These are phyloP conservation scores for Fregata magnificens DNA, from an alignment of 2,113 vertebrate genomes.

Conservation along the genomic window DNA sequence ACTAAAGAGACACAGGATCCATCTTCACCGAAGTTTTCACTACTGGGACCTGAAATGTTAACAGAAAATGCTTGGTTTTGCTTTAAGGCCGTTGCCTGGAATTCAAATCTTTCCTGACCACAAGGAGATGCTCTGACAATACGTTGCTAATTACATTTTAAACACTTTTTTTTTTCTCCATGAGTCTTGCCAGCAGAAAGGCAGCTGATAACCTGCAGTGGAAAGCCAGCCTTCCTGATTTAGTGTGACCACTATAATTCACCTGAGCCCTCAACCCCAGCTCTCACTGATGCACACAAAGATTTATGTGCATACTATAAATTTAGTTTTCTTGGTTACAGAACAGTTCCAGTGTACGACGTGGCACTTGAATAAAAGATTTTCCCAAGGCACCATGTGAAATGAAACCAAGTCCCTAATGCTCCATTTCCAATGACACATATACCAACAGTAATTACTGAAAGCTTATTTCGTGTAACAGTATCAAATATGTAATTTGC, in stretches of 20 bases:
- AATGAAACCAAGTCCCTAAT: not conserved
- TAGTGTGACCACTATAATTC: not conserved
- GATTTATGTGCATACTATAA: not conserved
- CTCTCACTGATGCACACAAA: not conserved
- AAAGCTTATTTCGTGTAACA: not conserved
- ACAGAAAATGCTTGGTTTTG: not conserved
- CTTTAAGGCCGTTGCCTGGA: not conserved
- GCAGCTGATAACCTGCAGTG: not conserved
- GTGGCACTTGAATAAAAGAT: not conserved
- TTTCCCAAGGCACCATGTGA: not conserved
- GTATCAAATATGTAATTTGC: constrained; percentile 18
- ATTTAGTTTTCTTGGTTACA: not conserved
- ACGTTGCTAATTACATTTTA: not conserved
- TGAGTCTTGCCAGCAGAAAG: not conserved
- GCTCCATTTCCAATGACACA: not conserved
- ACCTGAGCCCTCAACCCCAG: not conserved
- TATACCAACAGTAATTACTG: constrained; percentile 13
- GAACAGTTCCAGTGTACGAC: not conserved
- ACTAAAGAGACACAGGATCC: not conserved
- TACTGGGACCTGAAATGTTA: not conserved
- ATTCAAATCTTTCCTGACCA: not conserved
- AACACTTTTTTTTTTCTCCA: not conserved
- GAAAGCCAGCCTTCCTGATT: not conserved
- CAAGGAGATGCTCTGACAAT: not conserved
- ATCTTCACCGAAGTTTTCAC: not conserved